phyloP scores from a whole-genome alignment of 1,140 invertebrate genomes.

The Colletes gigas region DNA sequence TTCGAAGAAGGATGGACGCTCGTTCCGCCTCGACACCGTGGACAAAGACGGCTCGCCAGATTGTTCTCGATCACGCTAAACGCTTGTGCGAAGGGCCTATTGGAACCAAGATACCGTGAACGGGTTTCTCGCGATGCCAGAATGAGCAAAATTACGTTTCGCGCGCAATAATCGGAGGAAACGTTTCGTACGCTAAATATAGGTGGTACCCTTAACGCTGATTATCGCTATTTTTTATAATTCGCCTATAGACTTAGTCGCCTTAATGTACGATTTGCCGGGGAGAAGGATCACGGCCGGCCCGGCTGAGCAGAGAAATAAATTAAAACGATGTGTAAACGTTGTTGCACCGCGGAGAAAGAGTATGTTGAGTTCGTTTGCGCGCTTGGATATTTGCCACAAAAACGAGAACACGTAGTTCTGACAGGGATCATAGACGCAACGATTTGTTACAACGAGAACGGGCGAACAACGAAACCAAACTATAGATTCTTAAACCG shows the following conservation, averaged over 20 bases:
- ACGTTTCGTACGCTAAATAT: conserved; percentile 69
- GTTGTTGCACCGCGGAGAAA: conserved; percentile 34
- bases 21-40: conserved; percentile 23
- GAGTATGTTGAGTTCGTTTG: background rate
- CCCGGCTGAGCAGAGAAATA: conserved; percentile 55
- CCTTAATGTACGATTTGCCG: conserved; percentile 43
- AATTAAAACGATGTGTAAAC: conserved; percentile 51
- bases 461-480: too few relatives aligned
- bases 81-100: conserved; percentile 33
- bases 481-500: too few relatives aligned
- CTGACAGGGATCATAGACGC: too few relatives aligned
- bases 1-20: conserved; percentile 17
- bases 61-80: background rate
- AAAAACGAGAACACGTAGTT: too few relatives aligned
- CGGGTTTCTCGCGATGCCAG: conserved; percentile 24
- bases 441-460: too few relatives aligned
- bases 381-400: too few relatives aligned
- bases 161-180: conserved; percentile 46
- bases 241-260: conserved; percentile 62
- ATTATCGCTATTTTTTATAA: conserved; percentile 67
- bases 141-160: conserved; percentile 52
- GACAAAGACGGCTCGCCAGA: conserved; percentile 13
- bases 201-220: conserved; percentile 68
- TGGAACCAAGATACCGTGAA: conserved; percentile 42
- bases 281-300: conserved; percentile 50